phyloP scores from a whole-genome alignment of 2,888 invertebrate genomes.

The Drosophila planitibia region DNA sequence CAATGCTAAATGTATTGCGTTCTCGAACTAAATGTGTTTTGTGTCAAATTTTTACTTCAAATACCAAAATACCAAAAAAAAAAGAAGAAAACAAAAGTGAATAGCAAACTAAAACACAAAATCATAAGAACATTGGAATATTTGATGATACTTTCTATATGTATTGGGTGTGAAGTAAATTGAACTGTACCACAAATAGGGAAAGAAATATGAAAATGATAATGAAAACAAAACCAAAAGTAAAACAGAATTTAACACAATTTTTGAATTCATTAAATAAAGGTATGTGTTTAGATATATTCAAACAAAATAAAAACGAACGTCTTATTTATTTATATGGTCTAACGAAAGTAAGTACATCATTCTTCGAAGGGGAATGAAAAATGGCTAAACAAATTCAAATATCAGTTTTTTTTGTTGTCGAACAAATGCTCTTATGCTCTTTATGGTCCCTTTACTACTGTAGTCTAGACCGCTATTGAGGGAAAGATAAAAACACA shows the following conservation, averaged over 20 bases:
- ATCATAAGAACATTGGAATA: conserved; percentile 51
- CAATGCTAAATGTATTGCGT: conserved; percentile 71
- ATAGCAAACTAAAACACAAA: conserved; percentile 51
- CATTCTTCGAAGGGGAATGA: background rate
- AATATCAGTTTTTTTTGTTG: background rate
- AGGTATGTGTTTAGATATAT: conserved; percentile 85
- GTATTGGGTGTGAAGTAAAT: conserved; percentile 60
- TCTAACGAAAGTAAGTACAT: background rate
- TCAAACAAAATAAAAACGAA: conserved; percentile 71
- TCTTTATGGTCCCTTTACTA: background rate
- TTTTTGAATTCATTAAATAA: conserved; percentile 84
- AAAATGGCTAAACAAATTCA: background rate
- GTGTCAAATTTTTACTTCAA: conserved; percentile 77
- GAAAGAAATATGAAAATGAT: conserved; percentile 33
- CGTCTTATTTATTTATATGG: conserved; percentile 23
- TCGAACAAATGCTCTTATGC: background rate
- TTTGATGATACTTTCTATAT: conserved; percentile 66
- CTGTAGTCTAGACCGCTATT: background rate
- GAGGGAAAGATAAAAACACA: background rate
- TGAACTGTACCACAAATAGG: conserved; percentile 63
- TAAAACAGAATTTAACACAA: conserved; percentile 79
- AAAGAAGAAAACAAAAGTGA: conserved; percentile 43
- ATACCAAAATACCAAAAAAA: conserved; percentile 46
- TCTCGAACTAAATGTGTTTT: conserved; percentile 78
- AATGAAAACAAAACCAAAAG: conserved; percentile 59